These are phyloP conservation scores for Xyrichtys novacula DNA, from an alignment of 2,797 vertebrate genomes.

Conservation along the genomic window DNA sequence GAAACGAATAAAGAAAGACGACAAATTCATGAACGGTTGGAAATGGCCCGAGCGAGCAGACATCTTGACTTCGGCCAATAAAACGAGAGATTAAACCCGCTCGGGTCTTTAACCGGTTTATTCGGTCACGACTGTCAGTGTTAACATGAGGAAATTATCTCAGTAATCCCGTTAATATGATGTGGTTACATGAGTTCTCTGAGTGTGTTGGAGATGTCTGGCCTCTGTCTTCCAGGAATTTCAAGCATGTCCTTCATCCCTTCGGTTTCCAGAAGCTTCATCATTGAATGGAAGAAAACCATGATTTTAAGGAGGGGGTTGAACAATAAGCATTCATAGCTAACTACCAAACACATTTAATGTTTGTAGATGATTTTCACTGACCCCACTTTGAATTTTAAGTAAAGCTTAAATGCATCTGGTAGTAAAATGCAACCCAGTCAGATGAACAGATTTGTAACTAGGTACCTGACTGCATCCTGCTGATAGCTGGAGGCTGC, in stretches of 20 bases:
- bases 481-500: conserved; percentile 26
- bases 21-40: conserved; percentile 61
- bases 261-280: conserved; percentile 60
- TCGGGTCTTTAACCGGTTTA: conserved; percentile 20
- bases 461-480: conserved; percentile 35
- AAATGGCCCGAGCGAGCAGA: conserved; percentile 79
- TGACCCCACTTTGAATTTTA: neutral
- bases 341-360: neutral
- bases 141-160: neutral
- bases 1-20: conserved; percentile 9
- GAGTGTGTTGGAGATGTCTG: conserved; percentile 5
- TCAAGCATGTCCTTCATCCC: conserved; percentile 63
- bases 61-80: conserved; percentile 81
- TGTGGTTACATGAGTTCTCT: neutral
- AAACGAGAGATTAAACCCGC: conserved; percentile 61
- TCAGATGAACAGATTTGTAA: conserved; percentile 34
- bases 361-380: neutral
- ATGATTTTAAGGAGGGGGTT: conserved; percentile 15
- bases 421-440: conserved; percentile 19
- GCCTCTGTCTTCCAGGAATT: conserved; percentile 56
- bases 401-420: conserved; percentile 6
- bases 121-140: conserved; percentile 31
- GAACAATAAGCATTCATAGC: too few species aligned
- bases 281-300: conserved; percentile 35
- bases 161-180: neutral